phyloP scores from a whole-genome alignment of 2,113 vertebrate species.

The Sorex araneus region DNA sequence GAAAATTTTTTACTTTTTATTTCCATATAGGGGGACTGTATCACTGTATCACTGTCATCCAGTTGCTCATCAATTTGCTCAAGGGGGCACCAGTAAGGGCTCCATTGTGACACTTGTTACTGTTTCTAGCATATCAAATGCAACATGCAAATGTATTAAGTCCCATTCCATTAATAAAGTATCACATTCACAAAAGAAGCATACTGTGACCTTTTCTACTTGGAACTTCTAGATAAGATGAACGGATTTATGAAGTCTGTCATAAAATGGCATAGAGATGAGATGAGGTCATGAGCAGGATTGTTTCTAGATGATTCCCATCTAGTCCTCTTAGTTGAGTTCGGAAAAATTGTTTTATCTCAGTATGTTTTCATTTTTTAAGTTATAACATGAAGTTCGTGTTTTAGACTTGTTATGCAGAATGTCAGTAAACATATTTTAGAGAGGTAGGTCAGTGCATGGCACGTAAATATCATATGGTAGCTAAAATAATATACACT shows the following conservation, averaged over 20 bases:
- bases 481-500: background rate
- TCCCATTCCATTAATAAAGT: slow-evolving; percentile 11
- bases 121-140: too few species aligned
- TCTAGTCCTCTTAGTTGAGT: background rate
- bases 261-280: background rate
- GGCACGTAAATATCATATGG: background rate
- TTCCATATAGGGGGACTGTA: too few species aligned
- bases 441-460: background rate
- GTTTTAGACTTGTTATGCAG: background rate
- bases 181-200: background rate
- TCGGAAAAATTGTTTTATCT: background rate
- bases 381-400: background rate
- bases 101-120: too few species aligned
- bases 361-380: background rate
- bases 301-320: background rate
- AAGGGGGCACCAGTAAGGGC: too few species aligned
- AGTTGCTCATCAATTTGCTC: too few species aligned
- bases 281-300: background rate
- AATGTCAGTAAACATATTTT: slow-evolving; percentile 5
- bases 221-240: background rate
- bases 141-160: background rate
- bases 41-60: too few species aligned
- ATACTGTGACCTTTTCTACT: background rate
- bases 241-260: background rate
- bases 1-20: too few species aligned